A percentile compares a stretch with the other conserved stretches of the same genome.
Evolutionary conservation across 2,797 vertebrate species (phyloP).

Genomic region (Apogon hyalosoma): DNA sequence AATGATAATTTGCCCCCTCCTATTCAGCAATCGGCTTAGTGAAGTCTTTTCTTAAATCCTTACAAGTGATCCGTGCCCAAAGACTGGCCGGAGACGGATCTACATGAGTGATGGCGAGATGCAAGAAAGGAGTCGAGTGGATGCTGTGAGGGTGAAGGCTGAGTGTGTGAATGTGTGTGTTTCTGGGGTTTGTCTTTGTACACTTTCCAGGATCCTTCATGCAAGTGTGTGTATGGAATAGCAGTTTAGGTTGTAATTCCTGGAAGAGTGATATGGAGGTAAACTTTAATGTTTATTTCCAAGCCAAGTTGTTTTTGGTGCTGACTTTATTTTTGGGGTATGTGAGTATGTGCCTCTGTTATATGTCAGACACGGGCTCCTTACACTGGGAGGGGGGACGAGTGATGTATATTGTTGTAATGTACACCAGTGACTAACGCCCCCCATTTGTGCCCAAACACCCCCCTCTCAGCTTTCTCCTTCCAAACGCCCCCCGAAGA

Average conservation of each 20-base stretch:
- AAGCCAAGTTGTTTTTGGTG: no score
- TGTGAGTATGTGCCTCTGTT: no score
- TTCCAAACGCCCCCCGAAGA: no score
- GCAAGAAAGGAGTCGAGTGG: constrained; percentile 44
- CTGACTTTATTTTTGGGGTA: no score
- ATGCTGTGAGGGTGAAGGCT: constrained; percentile 48
- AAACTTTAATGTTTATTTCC: constrained; percentile 3
- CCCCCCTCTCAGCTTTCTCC: no score
- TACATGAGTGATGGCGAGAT: constrained; percentile 62
- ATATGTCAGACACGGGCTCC: no score
- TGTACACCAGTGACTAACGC: no score
- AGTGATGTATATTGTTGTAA: no score
- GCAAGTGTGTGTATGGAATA: constrained; percentile 40
- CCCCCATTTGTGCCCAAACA: no score
- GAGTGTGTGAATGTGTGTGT: constrained; percentile 27
- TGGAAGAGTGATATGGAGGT: background rate
- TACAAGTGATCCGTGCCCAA: constrained; percentile 74
- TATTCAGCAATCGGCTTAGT: constrained; percentile 81
- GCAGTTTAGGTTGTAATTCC: constrained; percentile 19
- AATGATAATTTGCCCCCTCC: constrained; percentile 75
- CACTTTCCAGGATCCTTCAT: constrained; percentile 12
- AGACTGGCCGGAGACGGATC: constrained; percentile 54
- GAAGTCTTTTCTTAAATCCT: constrained; percentile 78
- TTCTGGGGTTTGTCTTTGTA: constrained; percentile 25
- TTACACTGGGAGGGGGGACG: no score